A percentile compares a stretch with the other conserved stretches of the same genome.
These are phyloP conservation scores for Oryzias woworae DNA, from an alignment of 2,113 vertebrate species.

Conservation along the genomic window DNA sequence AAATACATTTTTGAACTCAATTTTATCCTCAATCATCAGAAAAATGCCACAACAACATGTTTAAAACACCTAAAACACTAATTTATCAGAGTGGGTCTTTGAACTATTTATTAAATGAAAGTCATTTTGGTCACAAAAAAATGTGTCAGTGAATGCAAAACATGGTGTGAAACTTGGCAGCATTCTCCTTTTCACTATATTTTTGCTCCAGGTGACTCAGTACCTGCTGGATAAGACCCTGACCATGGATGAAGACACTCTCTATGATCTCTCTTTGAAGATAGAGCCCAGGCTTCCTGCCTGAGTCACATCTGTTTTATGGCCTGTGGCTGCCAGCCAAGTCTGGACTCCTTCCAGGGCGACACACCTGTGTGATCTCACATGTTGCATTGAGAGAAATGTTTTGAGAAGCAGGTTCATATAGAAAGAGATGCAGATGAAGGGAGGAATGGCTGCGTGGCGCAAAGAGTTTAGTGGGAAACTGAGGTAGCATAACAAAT, in stretches of 20 bases:
- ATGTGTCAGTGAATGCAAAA: too few relatives aligned
- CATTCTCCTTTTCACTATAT: neutral
- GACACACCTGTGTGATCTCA: conserved; percentile 39
- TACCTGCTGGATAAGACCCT: conserved; percentile 94
- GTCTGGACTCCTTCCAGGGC: conserved; percentile 34
- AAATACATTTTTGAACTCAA: too few relatives aligned
- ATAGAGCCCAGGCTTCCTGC: conserved; percentile 96
- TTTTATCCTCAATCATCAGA: too few relatives aligned
- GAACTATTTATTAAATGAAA: too few relatives aligned
- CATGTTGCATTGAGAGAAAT: conserved; percentile 30
- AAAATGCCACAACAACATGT: too few relatives aligned
- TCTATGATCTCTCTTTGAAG: conserved; percentile 95
- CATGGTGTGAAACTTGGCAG: neutral
- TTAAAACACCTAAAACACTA: too few relatives aligned
- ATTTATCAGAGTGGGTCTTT: too few relatives aligned
- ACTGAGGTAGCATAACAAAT: conserved; percentile 8
- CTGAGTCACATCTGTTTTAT: conserved; percentile 75
- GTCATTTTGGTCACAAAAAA: too few relatives aligned
- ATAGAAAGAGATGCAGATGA: conserved; percentile 26
- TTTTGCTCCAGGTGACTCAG: conserved; percentile 87
- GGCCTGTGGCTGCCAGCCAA: conserved; percentile 39
- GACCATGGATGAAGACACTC: conserved; percentile 95
- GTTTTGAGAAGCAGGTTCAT: conserved; percentile 33
- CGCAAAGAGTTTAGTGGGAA: conserved; percentile 17
- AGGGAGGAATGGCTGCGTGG: conserved; percentile 11